These are phyloP conservation scores for Hedya salicella DNA, from an alignment of 2,888 invertebrate genomes.

Conservation along the genomic window DNA sequence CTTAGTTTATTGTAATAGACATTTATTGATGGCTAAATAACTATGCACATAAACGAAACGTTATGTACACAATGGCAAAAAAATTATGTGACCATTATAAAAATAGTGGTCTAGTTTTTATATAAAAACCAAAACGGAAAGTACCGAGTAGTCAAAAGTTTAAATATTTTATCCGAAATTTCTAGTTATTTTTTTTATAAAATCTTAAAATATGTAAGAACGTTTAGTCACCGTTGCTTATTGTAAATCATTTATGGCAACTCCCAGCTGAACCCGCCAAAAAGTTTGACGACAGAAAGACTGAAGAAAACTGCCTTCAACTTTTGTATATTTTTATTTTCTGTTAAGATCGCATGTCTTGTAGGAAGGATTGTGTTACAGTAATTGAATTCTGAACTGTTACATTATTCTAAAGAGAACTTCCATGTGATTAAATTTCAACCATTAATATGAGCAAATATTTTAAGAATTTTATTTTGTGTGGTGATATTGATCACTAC, in stretches of 20 bases:
- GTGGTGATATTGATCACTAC: constrained; percentile 61
- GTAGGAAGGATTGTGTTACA: background rate
- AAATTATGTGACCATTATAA: no score
- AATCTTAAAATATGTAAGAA: no score
- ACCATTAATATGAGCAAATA: constrained; percentile 55
- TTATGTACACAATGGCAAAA: background rate
- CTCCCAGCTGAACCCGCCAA: constrained; percentile 27
- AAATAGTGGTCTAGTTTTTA: no score
- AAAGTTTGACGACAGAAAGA: background rate
- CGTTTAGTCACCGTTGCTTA: background rate
- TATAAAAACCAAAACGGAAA: no score
- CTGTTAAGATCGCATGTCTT: no score
- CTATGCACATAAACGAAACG: background rate
- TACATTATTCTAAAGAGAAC: no score
- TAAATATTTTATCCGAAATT: no score
- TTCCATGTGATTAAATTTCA: background rate
- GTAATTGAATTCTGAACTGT: no score
- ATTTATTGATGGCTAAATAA: no score
- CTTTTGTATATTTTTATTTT: background rate
- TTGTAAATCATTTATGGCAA: background rate
- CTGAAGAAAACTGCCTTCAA: constrained; percentile 20
- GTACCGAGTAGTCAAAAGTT: no score
- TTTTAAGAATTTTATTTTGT: constrained; percentile 65
- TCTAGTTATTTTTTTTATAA: no score
- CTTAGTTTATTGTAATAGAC: no score